These are phyloP conservation scores for Phaetusa simplex DNA, from an alignment of 2,113 vertebrate genomes.

Conservation along the genomic window DNA sequence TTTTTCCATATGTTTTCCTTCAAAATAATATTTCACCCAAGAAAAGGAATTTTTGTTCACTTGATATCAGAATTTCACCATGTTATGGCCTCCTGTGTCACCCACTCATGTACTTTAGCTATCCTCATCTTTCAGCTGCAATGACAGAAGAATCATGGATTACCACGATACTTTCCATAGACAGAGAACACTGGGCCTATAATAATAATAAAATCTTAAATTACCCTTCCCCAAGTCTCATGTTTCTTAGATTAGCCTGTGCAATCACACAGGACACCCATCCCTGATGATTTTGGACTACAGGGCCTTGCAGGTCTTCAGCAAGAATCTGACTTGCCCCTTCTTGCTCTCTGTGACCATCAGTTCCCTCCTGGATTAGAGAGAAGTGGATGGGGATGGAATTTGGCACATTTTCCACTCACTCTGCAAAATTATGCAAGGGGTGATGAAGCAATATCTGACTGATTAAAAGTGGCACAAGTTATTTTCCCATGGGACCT, in stretches of 20 bases:
- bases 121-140: background rate
- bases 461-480: background rate
- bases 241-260: background rate
- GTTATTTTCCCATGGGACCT: background rate
- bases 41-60: background rate
- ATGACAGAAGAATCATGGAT: background rate
- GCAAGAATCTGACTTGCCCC: background rate
- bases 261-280: background rate
- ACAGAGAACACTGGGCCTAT: background rate
- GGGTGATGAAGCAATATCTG: background rate
- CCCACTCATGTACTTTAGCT: background rate
- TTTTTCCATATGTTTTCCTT: background rate
- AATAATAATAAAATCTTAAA: background rate
- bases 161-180: background rate
- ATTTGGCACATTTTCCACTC: background rate
- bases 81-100: background rate
- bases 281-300: background rate
- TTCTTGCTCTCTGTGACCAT: background rate
- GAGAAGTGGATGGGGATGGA: background rate
- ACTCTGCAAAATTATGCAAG: background rate
- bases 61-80: background rate
- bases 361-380: background rate
- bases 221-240: background rate
- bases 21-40: accelerated
- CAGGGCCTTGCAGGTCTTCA: background rate